Percentiles rank a stretch among this genome's conserved stretches.
Evolutionary conservation across 30 jellyfish, hydroid and myxozoan genomes (phyloP).

Genomic region (Aurelia sp.): DNA sequence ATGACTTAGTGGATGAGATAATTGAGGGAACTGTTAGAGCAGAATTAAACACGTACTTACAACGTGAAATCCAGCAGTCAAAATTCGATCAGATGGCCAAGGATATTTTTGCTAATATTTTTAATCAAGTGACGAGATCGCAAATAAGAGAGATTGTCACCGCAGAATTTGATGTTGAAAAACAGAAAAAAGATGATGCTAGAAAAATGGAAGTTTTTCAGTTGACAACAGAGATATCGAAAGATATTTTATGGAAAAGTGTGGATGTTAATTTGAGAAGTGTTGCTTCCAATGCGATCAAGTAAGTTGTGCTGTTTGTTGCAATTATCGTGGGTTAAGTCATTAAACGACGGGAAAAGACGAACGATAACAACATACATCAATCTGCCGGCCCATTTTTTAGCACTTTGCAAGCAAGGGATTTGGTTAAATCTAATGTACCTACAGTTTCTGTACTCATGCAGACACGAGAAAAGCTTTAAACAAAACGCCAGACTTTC

Average conservation of each 20-base stretch:
- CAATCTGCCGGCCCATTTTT: no score
- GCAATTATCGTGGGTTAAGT: neutral
- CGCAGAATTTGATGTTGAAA: neutral
- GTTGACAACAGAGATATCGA: constrained; percentile 41
- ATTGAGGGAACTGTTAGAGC: neutral
- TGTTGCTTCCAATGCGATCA: constrained; percentile 6
- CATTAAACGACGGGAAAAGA: no score
- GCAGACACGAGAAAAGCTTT: no score
- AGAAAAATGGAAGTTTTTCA: constrained; percentile 42
- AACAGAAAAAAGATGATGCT: constrained; percentile 7
- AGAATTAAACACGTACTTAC: constrained; percentile 2
- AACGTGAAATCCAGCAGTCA: neutral
- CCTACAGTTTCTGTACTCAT: no score
- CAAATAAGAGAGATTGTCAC: constrained; percentile 3
- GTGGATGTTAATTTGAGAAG: neutral
- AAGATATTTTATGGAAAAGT: neutral
- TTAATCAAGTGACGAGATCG: neutral
- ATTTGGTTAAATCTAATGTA: no score
- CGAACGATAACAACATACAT: no score
- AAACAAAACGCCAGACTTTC: no score
- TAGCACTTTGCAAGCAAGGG: no score
- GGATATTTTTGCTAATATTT: neutral
- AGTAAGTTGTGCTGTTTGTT: constrained; percentile 2
- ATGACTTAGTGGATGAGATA: constrained; percentile 6
- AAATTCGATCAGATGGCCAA: neutral